Evolutionary conservation across 2,888 invertebrate genomes (phyloP), one percentile per base, ranked within the genome.

Genomic region (Pomacea canaliculata): DNA sequence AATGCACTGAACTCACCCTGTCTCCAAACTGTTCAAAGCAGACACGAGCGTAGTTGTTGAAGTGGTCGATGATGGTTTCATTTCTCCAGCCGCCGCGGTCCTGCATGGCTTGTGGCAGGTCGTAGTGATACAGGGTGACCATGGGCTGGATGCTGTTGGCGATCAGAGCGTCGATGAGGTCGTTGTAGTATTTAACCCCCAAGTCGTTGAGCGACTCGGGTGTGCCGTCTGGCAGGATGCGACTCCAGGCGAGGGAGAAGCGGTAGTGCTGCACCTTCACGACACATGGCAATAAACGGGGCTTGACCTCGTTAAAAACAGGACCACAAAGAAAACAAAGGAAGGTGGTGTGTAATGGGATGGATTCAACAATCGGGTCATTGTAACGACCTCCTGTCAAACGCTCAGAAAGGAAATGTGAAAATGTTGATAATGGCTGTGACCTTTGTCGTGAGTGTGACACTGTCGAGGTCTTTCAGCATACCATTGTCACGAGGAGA

Each of bases 121-220:
- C 91, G 87, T 86, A 89, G 82, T 89, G 90, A 78, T 85, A 93
- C 91, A 90, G 93, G 91, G 93, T 93, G 9, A 93, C 89, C 83
- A 91, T 85, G 7, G 94, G 94, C 75, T 91, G 88, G 75, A 95
- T 93, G n/a, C 92, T 92, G 71, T 92, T 91, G 1, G 90, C 91
- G 13, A 94, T 80, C 12, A 96, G 92, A 83, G 94, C 94, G 85
- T 95, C 92, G 75, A 96, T 94, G 67, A 97, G 91, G 81, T 94
- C 93, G 85, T 93, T 94, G 89, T 97, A 97, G 90, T 96, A 96
- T 77, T 93, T 91, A 18, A 96, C 92, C n/a, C 95, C 96, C 5
- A 93, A 92, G 60, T 92, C 91, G 87, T 95, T 96, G 27, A 95
- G 68, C 0, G 83, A 81, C 0, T 67, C 70, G 5, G 79, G 71